Conservation (phyloP, 2,113 vertebrate genomes). For the Megaleporinus macrocephalus region DNA sequence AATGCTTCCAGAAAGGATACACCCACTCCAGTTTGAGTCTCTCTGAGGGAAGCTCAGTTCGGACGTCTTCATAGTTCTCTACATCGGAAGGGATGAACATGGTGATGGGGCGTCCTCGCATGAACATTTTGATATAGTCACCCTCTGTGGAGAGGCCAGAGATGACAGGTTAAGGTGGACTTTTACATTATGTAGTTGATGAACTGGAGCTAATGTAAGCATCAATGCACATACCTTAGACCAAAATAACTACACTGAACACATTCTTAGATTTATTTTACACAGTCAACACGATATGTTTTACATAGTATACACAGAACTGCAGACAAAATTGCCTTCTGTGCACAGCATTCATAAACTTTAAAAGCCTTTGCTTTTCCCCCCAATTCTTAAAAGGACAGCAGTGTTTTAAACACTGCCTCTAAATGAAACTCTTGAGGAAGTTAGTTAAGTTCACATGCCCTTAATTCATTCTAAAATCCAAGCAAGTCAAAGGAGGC, state of each 20-base stretch:
- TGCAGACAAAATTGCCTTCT: neutral
- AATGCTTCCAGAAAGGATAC: conserved; percentile 85
- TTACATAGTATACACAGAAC: neutral
- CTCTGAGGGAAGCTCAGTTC: conserved; percentile 91
- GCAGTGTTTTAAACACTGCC: neutral
- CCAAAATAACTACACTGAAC: neutral
- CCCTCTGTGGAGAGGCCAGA: conserved; percentile 83
- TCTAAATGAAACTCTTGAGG: conserved; percentile 13
- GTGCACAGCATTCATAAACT: neutral
- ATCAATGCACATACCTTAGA: neutral
- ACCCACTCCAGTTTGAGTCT: conserved; percentile 97
- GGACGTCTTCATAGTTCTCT: conserved; percentile 91
- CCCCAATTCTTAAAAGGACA: neutral
- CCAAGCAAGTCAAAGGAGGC: conserved; percentile 33
- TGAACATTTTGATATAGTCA: conserved; percentile 98
- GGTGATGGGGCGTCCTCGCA: conserved; percentile 97
- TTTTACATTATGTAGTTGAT: neutral
- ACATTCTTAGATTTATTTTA: neutral
- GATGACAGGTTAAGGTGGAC: neutral
- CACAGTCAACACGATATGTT: too few relatives aligned
- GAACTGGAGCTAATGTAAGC: neutral
- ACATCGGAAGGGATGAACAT: conserved; percentile 98
- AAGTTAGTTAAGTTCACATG: conserved; percentile 6
- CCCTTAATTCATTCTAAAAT: conserved; percentile 16
- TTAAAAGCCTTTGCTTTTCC: neutral